A percentile compares a stretch with the other conserved stretches of the same genome.
phyloP scores from a whole-genome alignment of 2,888 invertebrate species.

The Carpatolechia fugitivella region DNA sequence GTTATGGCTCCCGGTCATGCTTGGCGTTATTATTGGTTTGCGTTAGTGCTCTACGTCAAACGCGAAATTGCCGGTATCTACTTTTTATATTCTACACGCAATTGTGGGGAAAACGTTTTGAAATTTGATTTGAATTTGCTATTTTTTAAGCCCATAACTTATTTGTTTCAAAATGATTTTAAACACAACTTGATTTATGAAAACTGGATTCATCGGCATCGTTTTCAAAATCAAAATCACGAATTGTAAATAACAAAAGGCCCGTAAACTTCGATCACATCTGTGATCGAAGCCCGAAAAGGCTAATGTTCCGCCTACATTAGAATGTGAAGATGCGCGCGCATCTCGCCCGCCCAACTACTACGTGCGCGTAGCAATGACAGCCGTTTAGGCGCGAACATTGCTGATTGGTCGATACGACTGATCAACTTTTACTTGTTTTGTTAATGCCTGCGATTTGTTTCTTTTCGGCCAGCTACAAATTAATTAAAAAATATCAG shows the following conservation, averaged over 20 bases:
- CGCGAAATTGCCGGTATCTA: neutral
- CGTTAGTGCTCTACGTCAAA: conserved; percentile 6
- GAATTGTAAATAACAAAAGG: too few species aligned
- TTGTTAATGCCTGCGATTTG: neutral
- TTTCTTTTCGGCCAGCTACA: neutral
- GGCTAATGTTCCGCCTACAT: conserved; percentile 30
- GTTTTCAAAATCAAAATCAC: neutral
- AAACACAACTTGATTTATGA: neutral
- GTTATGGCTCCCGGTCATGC: conserved; percentile 29
- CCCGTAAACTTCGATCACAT: too few species aligned
- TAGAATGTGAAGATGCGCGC: conserved; percentile 35
- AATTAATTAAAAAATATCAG: too few species aligned
- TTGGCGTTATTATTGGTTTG: conserved; percentile 16
- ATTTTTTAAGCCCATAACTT: neutral
- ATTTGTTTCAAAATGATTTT: neutral
- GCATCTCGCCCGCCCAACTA: conserved; percentile 27
- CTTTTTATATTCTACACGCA: conserved; percentile 8
- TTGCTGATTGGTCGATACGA: conserved; percentile 12
- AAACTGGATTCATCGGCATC: neutral
- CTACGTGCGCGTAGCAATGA: conserved; percentile 19
- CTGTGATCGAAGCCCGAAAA: too few species aligned
- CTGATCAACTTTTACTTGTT: neutral
- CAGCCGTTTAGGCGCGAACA: conserved; percentile 23
- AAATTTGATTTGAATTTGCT: neutral
- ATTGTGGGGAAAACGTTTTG: neutral